These are phyloP conservation scores for Pasiphila rectangulata DNA, from an alignment of 2,888 invertebrate genomes.

Conservation along the genomic window DNA sequence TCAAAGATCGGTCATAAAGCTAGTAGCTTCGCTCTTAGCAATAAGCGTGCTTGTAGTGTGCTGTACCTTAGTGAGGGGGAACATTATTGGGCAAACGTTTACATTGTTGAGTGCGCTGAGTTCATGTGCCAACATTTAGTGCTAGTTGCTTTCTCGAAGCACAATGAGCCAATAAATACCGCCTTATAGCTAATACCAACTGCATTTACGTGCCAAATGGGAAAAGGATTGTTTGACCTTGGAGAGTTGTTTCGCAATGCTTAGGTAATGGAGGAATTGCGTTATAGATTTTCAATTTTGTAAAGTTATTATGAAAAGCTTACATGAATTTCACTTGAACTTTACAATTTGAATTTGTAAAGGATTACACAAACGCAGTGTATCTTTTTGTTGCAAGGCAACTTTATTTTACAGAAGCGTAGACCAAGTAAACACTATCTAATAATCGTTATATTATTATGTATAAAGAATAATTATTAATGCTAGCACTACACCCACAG, in stretches of 20 bases:
- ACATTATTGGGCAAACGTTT: conserved; percentile 78
- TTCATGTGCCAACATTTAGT: conserved; percentile 67
- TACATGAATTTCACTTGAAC: no score
- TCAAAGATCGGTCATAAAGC: no score
- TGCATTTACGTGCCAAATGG: conserved; percentile 35
- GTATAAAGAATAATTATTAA: no score
- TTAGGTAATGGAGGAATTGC: not conserved
- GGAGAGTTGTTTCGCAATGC: not conserved
- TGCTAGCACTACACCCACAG: no score
- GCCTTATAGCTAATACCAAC: conserved; percentile 42
- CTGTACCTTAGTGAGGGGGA: conserved; percentile 69
- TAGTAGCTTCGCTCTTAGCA: no score
- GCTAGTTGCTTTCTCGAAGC: conserved; percentile 60
- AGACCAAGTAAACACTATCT: no score
- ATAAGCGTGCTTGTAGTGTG: conserved; percentile 72
- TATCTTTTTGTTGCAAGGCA: no score
- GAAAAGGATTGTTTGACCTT: conserved; percentile 27
- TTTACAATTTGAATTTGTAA: no score
- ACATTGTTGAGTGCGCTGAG: conserved; percentile 59
- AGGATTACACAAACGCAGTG: no score
- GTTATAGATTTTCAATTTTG: not conserved
- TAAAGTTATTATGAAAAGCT: no score
- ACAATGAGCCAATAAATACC: conserved; percentile 58
- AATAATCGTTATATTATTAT: no score
- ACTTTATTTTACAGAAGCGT: no score